Conservation (phyloP, 2,888 invertebrate genomes). For the Melikaiella ostensackeni region DNA sequence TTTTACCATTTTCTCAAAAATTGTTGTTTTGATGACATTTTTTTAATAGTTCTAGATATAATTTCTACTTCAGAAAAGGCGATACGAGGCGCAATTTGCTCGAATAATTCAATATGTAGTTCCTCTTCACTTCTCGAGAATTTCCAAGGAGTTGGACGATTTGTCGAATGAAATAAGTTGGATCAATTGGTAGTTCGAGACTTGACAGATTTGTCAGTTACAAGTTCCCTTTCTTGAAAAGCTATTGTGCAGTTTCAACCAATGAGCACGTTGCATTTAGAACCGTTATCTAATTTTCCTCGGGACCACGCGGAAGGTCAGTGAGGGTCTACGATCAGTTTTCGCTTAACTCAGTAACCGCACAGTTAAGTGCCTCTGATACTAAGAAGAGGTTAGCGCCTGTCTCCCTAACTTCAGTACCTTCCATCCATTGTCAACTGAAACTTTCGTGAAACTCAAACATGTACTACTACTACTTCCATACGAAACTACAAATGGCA, state of each 20-base stretch:
- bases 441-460: constrained; percentile 55
- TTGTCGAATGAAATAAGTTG: too few species aligned
- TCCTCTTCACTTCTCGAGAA: too few species aligned
- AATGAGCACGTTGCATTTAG: constrained; percentile 12
- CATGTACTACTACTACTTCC: constrained; percentile 45
- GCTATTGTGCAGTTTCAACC: not conserved
- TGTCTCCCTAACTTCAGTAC: constrained; percentile 51
- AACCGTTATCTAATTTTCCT: constrained; percentile 51
- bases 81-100: too few species aligned
- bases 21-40: too few species aligned
- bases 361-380: constrained; percentile 46
- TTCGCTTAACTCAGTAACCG: constrained; percentile 57
- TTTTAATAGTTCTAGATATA: too few species aligned
- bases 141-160: too few species aligned
- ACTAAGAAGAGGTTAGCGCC: constrained; percentile 42
- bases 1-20: too few species aligned
- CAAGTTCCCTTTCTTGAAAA: not conserved
- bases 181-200: too few species aligned
- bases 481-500: constrained; percentile 41
- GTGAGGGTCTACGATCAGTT: constrained; percentile 55
- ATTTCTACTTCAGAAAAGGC: too few species aligned
- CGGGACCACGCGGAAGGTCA: constrained; percentile 57
- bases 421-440: constrained; percentile 55
- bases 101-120: too few species aligned
- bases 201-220: not conserved